These are phyloP conservation scores for Drosophila bunnanda DNA, from an alignment of 2,888 invertebrate species.

Conservation along the genomic window DNA sequence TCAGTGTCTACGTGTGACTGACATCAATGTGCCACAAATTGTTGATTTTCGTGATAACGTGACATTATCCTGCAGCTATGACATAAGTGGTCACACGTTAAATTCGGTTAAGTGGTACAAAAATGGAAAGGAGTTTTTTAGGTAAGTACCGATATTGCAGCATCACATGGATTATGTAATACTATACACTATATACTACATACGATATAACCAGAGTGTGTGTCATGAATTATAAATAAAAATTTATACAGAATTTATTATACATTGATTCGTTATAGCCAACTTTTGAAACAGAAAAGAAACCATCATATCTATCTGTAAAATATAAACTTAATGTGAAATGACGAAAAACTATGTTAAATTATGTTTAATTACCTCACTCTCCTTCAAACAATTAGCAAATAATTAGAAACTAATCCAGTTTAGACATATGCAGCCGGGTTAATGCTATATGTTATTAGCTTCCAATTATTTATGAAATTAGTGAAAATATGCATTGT, in stretches of 20 bases:
- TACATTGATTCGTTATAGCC: no score
- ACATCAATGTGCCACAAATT: conserved; percentile 84
- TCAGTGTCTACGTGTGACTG: conserved; percentile 82
- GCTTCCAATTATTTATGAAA: conserved; percentile 1
- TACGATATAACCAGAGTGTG: no score
- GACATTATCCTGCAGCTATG: conserved; percentile 85
- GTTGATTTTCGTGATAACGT: conserved; percentile 85
- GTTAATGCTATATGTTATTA: neutral
- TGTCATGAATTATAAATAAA: neutral
- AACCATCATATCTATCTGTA: neutral
- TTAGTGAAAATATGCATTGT: conserved; percentile 12
- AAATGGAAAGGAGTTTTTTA: conserved; percentile 85
- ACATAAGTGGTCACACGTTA: conserved; percentile 85
- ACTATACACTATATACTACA: neutral
- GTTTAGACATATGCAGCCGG: neutral
- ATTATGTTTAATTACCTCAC: neutral
- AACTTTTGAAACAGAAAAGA: no score
- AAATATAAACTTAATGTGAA: neutral
- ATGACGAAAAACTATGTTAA: neutral
- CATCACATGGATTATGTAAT: conserved; percentile 5
- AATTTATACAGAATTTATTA: no score
- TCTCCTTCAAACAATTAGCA: neutral
- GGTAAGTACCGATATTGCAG: conserved; percentile 79
- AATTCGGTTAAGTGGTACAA: conserved; percentile 86
- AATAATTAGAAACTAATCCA: conserved; percentile 4